Base-by-base conservation (phyloP, 2,797 vertebrate genomes). In the Loris lydekkerianus region DNA sequence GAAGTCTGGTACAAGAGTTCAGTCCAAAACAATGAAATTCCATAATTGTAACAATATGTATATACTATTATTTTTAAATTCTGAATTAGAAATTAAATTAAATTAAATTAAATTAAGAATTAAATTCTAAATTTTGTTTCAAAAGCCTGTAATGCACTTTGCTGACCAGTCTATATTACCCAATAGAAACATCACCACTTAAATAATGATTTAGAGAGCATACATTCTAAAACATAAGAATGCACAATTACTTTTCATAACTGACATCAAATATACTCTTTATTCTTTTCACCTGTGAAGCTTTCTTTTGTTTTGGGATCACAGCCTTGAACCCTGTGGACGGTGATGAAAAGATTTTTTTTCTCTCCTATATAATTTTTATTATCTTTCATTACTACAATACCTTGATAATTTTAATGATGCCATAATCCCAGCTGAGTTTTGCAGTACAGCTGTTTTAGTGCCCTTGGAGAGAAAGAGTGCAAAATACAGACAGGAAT, bases 391-490 rank as follows among this genome's bases (percentile, higher is more conserved):
- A 99, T 98, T 27, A 99, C 86, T 43, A 99, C 34, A 97, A 94
- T 98, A 99, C 70, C 99, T 98, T 84, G 99, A 97, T 72, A 99
- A 98, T 98, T 99, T 99, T 85, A 99, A 98, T 70, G 98, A 98
- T n/a, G 98, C 99, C 99, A 99, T 99, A 95, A 99, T 98, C 97
- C 99, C 99, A 97, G 99, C 99, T 97, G 99, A 99, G 46, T 97
- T 98, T 75, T 99, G 98, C 11, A 99, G 98, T 95, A 99, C 97
- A 98, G 98, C 98, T 0, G 97, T 99, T 97, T 99, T 98, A 53
- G 98, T 97, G 46, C 98, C 99, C 97, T 99, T 98, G 90, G 99
- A 98, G 94, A 99, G 98, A 95, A 95, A 95, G 40, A 99, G 96
- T 37, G 98, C 98, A 86, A 98, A 97, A 58, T 97, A 97, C 86